Percentiles rank a stretch among this genome's conserved stretches.
These are phyloP conservation scores for Arrhamphus sclerolepis DNA, from an alignment of 2,797 vertebrate genomes.

Conservation along the genomic window DNA sequence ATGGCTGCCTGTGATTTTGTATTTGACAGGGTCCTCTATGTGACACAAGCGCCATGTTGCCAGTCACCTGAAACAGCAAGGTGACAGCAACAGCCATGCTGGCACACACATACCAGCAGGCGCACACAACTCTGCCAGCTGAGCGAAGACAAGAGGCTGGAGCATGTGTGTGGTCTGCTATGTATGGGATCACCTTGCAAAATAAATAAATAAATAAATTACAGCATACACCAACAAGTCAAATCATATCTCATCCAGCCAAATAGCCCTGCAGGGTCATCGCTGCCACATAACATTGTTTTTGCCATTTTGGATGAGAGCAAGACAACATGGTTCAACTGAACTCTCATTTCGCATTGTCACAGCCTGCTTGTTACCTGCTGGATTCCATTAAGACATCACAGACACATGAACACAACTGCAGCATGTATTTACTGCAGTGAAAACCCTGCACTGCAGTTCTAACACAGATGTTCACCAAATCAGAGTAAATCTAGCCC, in stretches of 20 bases:
- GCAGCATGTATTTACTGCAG: conserved; percentile 56
- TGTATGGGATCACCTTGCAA: conserved; percentile 46
- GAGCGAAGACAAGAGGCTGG: conserved; percentile 35
- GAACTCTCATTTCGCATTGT: conserved; percentile 71
- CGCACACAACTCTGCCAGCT: conserved; percentile 38
- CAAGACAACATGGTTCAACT: conserved; percentile 63
- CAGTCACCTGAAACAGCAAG: conserved; percentile 75
- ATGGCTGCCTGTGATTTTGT: conserved; percentile 44
- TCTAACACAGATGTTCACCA: conserved; percentile 52
- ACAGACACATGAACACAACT: conserved; percentile 55
- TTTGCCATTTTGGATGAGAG: conserved; percentile 57
- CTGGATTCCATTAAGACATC: conserved; percentile 69
- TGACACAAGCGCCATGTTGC: conserved; percentile 61
- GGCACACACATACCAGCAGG: conserved; percentile 20
- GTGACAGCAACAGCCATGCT: conserved; percentile 66
- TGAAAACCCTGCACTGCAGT: conserved; percentile 44
- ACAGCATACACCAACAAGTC: conserved; percentile 66
- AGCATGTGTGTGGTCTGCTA: conserved; percentile 30
- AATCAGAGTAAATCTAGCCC: conserved; percentile 58
- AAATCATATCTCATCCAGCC: conserved; percentile 69
- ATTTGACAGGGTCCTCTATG: conserved; percentile 59
- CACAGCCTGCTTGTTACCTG: conserved; percentile 55
- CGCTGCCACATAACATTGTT: conserved; percentile 55
- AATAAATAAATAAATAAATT: conserved; percentile 18
- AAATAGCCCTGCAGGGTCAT: conserved; percentile 59